phyloP scores from a whole-genome alignment of 2,888 invertebrate genomes.

The Caenorhabditis japonica region DNA sequence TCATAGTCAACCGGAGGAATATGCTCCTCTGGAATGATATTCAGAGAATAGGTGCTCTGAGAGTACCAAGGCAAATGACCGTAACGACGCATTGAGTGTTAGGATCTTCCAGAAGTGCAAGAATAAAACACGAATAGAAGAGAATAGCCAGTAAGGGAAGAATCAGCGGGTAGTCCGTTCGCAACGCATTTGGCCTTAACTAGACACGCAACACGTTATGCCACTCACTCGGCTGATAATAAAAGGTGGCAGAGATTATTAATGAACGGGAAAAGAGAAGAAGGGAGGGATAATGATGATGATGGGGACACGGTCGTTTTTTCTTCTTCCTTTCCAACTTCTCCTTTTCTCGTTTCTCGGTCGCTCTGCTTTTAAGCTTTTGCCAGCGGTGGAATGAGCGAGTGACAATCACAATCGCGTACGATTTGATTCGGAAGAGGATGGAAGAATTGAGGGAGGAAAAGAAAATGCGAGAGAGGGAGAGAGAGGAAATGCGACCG shows the following conservation, averaged over 20 bases:
- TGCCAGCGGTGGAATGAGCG: constrained; percentile 11
- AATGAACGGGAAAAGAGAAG: constrained; percentile 27
- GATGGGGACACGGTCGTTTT: constrained; percentile 1
- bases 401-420: constrained; percentile 48
- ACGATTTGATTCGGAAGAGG: constrained; percentile 40
- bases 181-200: constrained; percentile 47
- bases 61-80: constrained; percentile 53
- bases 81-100: constrained; percentile 36
- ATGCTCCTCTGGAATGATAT: constrained; percentile 71
- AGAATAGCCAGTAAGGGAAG: not conserved
- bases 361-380: constrained; percentile 5
- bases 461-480: constrained; percentile 17
- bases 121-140: not conserved
- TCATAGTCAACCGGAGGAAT: constrained; percentile 66
- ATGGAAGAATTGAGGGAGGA: too few species aligned
- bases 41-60: constrained; percentile 68
- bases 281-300: constrained; percentile 18
- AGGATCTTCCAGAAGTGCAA: not conserved
- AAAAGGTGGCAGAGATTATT: constrained; percentile 30
- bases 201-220: constrained; percentile 44
- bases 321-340: too few species aligned
- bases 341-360: not conserved
- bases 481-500: constrained; percentile 24
- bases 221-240: constrained; percentile 39
- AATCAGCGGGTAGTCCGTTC: constrained; percentile 42